Conservation (phyloP, 2,797 vertebrate species). For the Limnodromus scolopaceus region DNA sequence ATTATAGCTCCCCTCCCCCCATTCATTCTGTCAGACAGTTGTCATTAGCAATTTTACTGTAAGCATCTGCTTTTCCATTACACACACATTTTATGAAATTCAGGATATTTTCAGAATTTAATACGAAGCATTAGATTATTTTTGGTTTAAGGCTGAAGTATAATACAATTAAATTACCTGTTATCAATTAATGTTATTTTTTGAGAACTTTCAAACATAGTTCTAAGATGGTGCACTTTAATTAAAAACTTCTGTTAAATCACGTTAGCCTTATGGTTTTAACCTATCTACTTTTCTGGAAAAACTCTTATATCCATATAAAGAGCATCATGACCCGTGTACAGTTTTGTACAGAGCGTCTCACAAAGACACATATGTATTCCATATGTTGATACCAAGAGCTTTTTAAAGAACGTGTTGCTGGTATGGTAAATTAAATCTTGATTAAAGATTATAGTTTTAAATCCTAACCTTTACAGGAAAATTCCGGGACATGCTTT, state of each 20-base stretch:
- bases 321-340: not conserved
- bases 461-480: conserved; percentile 31
- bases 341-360: not conserved
- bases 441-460: not conserved
- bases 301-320: not conserved
- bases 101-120: not conserved
- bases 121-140: not conserved
- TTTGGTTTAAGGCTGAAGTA: not conserved
- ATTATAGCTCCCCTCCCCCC: not conserved
- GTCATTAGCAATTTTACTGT: not conserved
- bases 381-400: not conserved
- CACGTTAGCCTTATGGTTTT: not conserved
- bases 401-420: not conserved
- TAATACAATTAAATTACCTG: not conserved
- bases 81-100: not conserved
- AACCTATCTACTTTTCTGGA: not conserved
- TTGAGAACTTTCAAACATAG: not conserved
- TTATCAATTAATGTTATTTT: not conserved
- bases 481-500: conserved; percentile 66
- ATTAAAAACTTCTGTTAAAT: not conserved
- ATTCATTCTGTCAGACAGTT: not conserved
- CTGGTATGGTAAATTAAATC: not conserved
- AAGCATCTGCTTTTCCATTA: not conserved
- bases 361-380: rapidly evolving
- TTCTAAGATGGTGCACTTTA: not conserved